phyloP scores from a whole-genome alignment of 2,113 vertebrate species.

The Entomyzon cyanotis region DNA sequence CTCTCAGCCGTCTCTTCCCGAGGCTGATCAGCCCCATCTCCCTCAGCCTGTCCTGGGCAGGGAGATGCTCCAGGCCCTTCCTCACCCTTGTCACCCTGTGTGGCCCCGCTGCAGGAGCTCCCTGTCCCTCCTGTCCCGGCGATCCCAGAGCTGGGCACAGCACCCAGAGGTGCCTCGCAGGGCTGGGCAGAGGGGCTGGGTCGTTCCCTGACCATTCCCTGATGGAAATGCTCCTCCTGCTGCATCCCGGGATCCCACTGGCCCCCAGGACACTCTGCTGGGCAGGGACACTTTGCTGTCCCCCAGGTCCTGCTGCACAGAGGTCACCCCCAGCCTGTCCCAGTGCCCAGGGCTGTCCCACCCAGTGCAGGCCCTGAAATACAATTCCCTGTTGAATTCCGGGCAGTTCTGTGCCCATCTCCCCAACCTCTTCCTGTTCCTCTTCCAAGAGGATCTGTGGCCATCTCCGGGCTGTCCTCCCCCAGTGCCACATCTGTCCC shows the following conservation, averaged over 20 bases:
- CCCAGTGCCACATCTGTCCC: neutral
- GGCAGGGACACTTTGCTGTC: neutral
- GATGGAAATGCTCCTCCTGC: neutral
- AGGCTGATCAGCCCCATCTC: neutral
- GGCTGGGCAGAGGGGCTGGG: neutral
- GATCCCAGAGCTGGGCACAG: neutral
- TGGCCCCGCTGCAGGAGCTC: neutral
- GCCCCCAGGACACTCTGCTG: neutral
- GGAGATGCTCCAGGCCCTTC: neutral
- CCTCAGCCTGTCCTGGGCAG: neutral
- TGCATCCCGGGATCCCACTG: neutral
- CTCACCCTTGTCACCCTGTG: neutral
- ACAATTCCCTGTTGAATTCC: neutral
- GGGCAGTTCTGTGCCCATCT: neutral
- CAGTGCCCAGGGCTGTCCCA: neutral
- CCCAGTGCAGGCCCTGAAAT: neutral
- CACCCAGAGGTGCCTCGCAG: neutral
- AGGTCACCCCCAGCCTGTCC: neutral
- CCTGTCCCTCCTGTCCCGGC: neutral
- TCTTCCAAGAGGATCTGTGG: neutral
- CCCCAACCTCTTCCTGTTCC: neutral
- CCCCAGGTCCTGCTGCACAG: neutral
- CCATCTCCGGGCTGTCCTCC: accelerated
- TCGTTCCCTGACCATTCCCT: no score
- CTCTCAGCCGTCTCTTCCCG: neutral